Conservation (phyloP, 2,797 vertebrate species). For the Chaunax sp. region DNA sequence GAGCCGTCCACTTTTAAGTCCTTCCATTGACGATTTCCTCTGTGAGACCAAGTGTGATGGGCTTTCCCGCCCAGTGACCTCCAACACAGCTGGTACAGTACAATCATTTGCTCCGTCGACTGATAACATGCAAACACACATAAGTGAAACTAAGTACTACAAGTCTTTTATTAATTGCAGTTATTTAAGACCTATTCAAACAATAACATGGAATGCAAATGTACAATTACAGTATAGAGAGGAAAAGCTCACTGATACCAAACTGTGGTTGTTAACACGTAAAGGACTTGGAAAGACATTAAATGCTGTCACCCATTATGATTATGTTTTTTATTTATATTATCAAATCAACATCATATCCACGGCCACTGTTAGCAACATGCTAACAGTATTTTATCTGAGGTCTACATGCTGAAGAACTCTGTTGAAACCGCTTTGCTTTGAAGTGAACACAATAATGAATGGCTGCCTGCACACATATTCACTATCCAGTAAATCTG, state of each 20-base stretch:
- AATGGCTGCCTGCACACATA: background rate
- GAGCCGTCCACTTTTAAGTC: conserved; percentile 97
- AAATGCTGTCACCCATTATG: background rate
- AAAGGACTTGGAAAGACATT: background rate
- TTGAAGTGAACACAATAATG: background rate
- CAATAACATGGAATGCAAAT: background rate
- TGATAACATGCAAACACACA: background rate
- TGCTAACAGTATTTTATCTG: background rate
- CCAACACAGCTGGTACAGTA: conserved; percentile 90
- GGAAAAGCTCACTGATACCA: background rate
- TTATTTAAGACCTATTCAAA: background rate
- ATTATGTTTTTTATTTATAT: no score
- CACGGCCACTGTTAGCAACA: background rate
- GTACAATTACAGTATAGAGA: background rate
- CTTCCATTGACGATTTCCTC: conserved; percentile 99
- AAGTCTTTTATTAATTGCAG: no score
- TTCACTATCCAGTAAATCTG: background rate
- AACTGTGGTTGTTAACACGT: background rate
- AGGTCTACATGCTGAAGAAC: background rate
- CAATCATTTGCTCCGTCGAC: background rate
- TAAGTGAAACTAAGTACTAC: no score
- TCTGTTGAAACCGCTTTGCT: background rate
- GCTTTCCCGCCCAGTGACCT: conserved; percentile 93
- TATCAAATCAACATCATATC: no score
- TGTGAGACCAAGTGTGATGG: conserved; percentile 97